Percentiles rank a stretch among this genome's conserved stretches.
Conservation (phyloP, 2,888 invertebrate species). For the Shargacucullia verbasci region DNA sequence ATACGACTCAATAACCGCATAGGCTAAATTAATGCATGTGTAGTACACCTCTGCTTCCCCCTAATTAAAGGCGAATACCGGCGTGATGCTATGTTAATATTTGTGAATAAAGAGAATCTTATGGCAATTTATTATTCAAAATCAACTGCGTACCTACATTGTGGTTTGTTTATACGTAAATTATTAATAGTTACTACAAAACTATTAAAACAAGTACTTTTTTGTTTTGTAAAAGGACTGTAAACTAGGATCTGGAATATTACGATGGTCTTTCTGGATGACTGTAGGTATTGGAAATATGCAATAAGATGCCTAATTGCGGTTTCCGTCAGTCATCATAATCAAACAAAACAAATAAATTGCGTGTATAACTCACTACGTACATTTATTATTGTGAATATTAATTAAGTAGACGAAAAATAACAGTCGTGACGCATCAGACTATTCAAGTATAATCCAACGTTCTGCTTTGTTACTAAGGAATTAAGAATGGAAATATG, state of each 20-base stretch:
- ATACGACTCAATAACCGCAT: too few species aligned
- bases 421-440: slow-evolving; percentile 1
- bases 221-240: too few species aligned
- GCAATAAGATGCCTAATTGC: not conserved
- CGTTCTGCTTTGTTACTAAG: not conserved
- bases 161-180: not conserved
- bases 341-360: not conserved
- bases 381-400: slow-evolving; percentile 1
- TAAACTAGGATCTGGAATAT: too few species aligned
- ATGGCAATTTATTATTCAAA: slow-evolving; percentile 7
- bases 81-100: too few species aligned
- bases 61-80: too few species aligned
- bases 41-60: too few species aligned
- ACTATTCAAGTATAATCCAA: not conserved
- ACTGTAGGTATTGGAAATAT: too few species aligned
- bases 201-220: too few species aligned
- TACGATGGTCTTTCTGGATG: too few species aligned
- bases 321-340: not conserved
- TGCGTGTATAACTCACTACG: too few species aligned
- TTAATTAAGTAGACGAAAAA: slow-evolving; percentile 4
- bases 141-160: slow-evolving; percentile 11
- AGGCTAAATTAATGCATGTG: too few species aligned
- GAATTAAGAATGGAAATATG: not conserved
- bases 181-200: not conserved
- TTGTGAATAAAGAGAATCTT: not conserved